These are phyloP conservation scores for Leptinotarsa texana DNA, from an alignment of 1,140 invertebrate genomes.

Conservation along the genomic window DNA sequence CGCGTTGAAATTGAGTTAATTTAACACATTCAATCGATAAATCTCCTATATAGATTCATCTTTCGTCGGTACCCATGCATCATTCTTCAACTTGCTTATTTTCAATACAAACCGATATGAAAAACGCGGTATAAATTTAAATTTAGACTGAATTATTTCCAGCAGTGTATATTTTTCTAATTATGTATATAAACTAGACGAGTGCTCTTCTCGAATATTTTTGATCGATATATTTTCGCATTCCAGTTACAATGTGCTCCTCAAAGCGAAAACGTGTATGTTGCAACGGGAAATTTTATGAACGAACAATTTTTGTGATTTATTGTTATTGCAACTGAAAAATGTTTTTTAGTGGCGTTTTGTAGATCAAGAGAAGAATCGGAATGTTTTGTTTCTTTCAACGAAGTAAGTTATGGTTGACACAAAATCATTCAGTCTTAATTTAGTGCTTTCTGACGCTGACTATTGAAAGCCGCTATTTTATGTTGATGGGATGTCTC, in stretches of 20 bases:
- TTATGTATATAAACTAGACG: slow-evolving; percentile 4
- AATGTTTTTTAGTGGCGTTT: not conserved
- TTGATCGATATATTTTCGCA: slow-evolving; percentile 7
- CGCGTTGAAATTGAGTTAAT: too few relatives aligned
- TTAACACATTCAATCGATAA: too few relatives aligned
- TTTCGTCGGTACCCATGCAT: not conserved
- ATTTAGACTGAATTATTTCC: slow-evolving; percentile 21
- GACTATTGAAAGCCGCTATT: too few relatives aligned
- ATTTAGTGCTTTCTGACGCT: too few relatives aligned
- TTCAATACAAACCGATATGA: not conserved
- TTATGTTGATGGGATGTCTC: too few relatives aligned
- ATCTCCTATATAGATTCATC: not conserved
- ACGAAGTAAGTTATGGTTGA: not conserved
- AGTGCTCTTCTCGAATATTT: slow-evolving; percentile 12
- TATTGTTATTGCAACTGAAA: too few relatives aligned
- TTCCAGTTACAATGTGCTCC: slow-evolving; percentile 14
- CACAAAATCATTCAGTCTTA: too few relatives aligned
- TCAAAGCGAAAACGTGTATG: slow-evolving; percentile 8
- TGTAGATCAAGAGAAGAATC: not conserved
- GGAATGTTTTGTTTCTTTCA: not conserved
- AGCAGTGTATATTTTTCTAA: slow-evolving; percentile 12
- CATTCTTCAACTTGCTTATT: slow-evolving; percentile 6
- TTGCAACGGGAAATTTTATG: not conserved
- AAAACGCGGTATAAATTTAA: slow-evolving; percentile 1
- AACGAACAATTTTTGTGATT: not conserved